Evolutionary conservation across 2,797 vertebrate species (phyloP), one percentile per base, ranked within the genome.

Genomic region (Peromyscus eremicus): DNA sequence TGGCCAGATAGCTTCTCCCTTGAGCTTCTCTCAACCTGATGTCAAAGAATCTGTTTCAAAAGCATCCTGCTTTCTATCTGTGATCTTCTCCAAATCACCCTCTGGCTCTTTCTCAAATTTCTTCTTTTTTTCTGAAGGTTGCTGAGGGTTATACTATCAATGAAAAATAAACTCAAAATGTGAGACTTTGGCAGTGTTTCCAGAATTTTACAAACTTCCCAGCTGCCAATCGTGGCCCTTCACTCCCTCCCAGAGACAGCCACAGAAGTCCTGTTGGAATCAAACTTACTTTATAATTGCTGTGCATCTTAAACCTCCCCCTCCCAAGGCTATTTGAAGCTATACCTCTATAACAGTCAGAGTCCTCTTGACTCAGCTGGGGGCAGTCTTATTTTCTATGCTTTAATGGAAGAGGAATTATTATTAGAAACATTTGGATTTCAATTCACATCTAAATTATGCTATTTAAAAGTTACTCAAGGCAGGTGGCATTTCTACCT

Each of bases 391-490:
- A 77, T 86, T 89, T 82, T n/a, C 25, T 84, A 7, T 23, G 12
- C 23, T 49, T 21, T 66, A 76, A 80, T 25, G 34, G 60, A 94
- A 71, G 79, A 13, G 60, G 75, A 92, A 66, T 68, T 68, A 52
- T 75, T 71, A 75, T 75, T 93, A 23, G 57, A 94, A 87, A 86
- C 55, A 34, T 79, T 79, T 92, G 68, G n/a, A 23, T 76, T 49
- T 88, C 43, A 70, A 52, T 76, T 91, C 89, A 83, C 60, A 83
- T 66, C 40, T 87, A 52, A 92, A 64, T 55, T 52, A 13, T 43
- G 37, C 52, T 84, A 11, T 76, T 55, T 52, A 75, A 73, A n/a
- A 91, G 25, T 32, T 81, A 12, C 32, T 17, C 43, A 49, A 80
- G 57, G 79, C 43, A 76, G 29, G 46, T 62, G 73, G 73, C 12